Percentiles rank a stretch among this genome's conserved stretches.
Evolutionary conservation across 2,888 invertebrate genomes (phyloP).

Genomic region (Notodonta ziczac): DNA sequence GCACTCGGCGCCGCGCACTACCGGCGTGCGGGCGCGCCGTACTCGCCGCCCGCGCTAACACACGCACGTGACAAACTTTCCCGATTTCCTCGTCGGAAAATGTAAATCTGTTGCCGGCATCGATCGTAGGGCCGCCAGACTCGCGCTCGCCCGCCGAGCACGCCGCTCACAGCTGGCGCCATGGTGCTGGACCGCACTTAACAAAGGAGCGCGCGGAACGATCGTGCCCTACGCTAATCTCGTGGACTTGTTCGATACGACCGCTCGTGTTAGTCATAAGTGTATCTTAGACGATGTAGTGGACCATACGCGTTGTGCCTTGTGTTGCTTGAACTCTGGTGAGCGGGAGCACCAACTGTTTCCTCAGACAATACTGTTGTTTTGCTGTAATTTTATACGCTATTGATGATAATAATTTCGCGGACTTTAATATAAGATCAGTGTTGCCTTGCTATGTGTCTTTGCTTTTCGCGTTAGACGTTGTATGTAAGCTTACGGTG

Average conservation of each 20-base stretch:
- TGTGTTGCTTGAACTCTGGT: slow-evolving; percentile 63
- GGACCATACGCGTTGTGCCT: slow-evolving; percentile 82
- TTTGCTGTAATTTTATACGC: slow-evolving; percentile 65
- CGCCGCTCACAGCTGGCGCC: slow-evolving; percentile 80
- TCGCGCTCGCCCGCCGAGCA: slow-evolving; percentile 68
- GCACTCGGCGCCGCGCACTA: slow-evolving; percentile 81
- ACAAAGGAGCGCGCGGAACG: slow-evolving; percentile 69
- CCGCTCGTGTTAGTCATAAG: slow-evolving; percentile 69
- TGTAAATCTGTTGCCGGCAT: slow-evolving; percentile 82
- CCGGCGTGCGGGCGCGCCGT: slow-evolving; percentile 82
- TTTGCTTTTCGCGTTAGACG: slow-evolving; percentile 79
- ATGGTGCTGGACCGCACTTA: slow-evolving; percentile 70
- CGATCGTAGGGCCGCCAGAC: slow-evolving; percentile 76
- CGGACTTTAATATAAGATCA: slow-evolving; percentile 68
- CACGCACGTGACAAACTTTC: slow-evolving; percentile 81
- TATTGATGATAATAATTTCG: slow-evolving; percentile 62
- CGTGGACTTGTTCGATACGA: slow-evolving; percentile 53
- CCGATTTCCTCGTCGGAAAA: slow-evolving; percentile 81
- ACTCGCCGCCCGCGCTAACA: slow-evolving; percentile 65
- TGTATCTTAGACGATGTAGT: slow-evolving; percentile 68
- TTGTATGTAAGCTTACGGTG: slow-evolving; percentile 71
- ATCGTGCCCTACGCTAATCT: slow-evolving; percentile 54
- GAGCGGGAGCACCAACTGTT: slow-evolving; percentile 53
- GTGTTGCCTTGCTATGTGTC: slow-evolving; percentile 84
- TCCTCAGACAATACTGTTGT: slow-evolving; percentile 47